phyloP scores from a whole-genome alignment of 2,113 vertebrate genomes.

The Grammomys dolichurus region DNA sequence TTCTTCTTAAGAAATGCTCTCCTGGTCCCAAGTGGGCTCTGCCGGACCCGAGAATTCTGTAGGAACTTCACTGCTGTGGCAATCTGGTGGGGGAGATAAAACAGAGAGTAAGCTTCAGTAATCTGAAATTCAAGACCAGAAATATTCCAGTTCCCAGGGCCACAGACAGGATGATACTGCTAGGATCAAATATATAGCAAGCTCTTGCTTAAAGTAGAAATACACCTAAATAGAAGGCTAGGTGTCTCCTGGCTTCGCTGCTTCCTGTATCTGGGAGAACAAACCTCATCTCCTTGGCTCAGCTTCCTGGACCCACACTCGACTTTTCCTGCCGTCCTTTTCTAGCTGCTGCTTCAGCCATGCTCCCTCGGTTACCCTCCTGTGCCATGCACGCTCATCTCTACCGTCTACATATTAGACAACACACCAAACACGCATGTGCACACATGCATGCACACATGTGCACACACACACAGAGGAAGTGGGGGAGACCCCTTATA shows the following conservation, averaged over 20 bases:
- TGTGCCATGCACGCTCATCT: background rate
- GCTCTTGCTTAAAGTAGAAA: conserved; percentile 43
- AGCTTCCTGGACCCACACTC: background rate
- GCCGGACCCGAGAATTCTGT: conserved; percentile 95
- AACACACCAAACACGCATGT: too few species aligned
- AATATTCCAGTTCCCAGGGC: background rate
- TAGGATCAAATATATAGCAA: conserved; percentile 17
- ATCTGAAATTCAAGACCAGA: conserved; percentile 43
- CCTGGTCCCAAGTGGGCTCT: conserved; percentile 93
- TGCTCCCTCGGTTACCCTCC: background rate
- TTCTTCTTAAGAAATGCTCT: conserved; percentile 98
- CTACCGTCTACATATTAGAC: background rate
- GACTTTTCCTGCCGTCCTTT: background rate
- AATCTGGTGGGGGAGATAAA: conserved; percentile 88
- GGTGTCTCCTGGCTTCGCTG: background rate
- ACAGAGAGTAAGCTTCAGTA: conserved; percentile 66
- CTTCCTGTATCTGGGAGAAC: background rate
- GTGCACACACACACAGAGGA: background rate
- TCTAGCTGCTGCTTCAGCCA: background rate
- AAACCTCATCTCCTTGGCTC: background rate
- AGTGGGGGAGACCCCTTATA: background rate
- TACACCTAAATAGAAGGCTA: background rate
- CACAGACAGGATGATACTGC: background rate
- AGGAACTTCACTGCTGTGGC: conserved; percentile 97
- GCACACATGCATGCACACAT: background rate